Evolutionary conservation across 1,140 invertebrate genomes (phyloP).

Genomic region (Aphelenchoides fujianensis): DNA sequence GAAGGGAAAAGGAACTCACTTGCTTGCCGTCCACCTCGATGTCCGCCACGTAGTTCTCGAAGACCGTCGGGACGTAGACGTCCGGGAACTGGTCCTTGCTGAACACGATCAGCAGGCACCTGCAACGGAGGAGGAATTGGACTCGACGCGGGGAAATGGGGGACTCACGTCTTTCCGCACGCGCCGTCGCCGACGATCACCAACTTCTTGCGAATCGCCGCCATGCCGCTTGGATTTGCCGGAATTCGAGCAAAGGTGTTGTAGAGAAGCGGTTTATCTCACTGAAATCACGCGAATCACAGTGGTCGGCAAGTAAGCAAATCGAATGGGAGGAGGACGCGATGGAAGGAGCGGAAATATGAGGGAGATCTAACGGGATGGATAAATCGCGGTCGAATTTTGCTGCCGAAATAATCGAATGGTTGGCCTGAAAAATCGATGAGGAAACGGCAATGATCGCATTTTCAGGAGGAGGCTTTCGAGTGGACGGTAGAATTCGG

Average conservation of each 20-base stretch:
- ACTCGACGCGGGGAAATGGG: too few species aligned
- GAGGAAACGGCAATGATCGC: too few species aligned
- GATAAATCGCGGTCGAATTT: too few species aligned
- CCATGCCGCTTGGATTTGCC: conserved; percentile 65
- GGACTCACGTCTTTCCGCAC: conserved; percentile 98
- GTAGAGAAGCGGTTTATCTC: background rate
- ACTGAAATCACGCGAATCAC: background rate
- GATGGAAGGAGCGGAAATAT: too few species aligned
- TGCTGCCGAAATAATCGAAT: too few species aligned
- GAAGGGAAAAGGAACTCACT: conserved; percentile 63
- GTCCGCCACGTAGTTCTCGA: conserved; percentile 97
- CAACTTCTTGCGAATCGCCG: conserved; percentile 92
- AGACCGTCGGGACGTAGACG: conserved; percentile 96
- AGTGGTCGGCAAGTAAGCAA: too few species aligned
- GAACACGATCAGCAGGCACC: conserved; percentile 79
- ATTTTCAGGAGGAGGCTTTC: too few species aligned
- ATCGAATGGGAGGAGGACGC: too few species aligned
- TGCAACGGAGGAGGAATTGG: too few species aligned
- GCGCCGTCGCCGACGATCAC: conserved; percentile 99
- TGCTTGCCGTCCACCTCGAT: conserved; percentile 94
- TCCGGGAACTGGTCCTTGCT: conserved; percentile 98
- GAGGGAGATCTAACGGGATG: too few species aligned
- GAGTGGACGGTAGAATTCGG: too few species aligned
- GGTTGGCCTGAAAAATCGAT: too few species aligned
- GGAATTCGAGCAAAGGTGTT: background rate